These are phyloP conservation scores for Stichopus chloronotus DNA, from an alignment of 35 echinoderm and acorn worm species.

Conservation along the genomic window DNA sequence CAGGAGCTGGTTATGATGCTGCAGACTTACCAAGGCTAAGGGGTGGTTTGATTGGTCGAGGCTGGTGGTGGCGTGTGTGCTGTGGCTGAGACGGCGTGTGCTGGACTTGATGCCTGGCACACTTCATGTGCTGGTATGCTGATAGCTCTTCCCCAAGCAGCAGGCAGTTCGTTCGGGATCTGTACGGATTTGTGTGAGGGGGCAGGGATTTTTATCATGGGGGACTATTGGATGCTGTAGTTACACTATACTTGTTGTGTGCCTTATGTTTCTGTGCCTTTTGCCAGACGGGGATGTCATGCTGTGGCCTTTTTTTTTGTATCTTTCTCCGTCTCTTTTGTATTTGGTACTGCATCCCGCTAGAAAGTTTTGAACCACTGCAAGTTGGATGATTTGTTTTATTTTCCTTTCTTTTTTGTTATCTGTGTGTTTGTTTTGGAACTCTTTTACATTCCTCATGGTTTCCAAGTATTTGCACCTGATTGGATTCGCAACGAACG, in stretches of 20 bases:
- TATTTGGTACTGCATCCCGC: not conserved
- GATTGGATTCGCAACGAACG: constrained; percentile 23
- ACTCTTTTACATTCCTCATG: constrained; percentile 41
- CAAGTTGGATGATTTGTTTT: not conserved
- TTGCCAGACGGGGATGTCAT: constrained; percentile 15
- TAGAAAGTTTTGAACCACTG: constrained; percentile 17
- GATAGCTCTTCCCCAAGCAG: not conserved
- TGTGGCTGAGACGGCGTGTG: constrained; percentile 30
- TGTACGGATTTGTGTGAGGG: constrained; percentile 26
- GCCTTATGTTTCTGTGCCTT: constrained; percentile 48
- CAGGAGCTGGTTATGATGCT: not conserved
- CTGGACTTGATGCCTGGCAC: constrained; percentile 47
- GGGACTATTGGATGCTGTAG: constrained; percentile 27
- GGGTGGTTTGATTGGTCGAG: constrained; percentile 35
- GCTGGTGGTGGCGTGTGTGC: not conserved
- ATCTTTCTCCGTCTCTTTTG: not conserved
- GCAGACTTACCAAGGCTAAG: not conserved
- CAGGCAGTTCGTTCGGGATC: not conserved
- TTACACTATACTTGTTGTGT: not conserved
- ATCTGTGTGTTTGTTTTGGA: not conserved
- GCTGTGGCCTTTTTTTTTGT: constrained; percentile 2
- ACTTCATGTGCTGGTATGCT: constrained; percentile 53
- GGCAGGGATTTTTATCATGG: constrained; percentile 47
- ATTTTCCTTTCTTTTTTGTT: not conserved
- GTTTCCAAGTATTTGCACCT: constrained; percentile 47